Conservation (phyloP, 2,113 vertebrate species). For the Trogon surrucura region DNA sequence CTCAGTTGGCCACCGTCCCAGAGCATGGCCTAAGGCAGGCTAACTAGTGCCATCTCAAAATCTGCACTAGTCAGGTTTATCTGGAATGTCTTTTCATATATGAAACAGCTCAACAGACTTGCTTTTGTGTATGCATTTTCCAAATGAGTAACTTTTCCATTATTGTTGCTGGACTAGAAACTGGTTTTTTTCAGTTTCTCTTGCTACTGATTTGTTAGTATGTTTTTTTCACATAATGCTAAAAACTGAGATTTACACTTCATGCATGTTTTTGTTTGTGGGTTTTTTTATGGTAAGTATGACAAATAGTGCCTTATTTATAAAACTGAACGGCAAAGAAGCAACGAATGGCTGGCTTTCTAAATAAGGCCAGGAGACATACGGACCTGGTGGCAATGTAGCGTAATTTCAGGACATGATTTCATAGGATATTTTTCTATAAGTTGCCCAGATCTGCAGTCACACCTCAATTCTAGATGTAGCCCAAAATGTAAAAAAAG, state of each 20-base stretch:
- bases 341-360: background rate
- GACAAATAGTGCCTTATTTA: background rate
- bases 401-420: background rate
- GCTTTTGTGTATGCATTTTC: background rate
- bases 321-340: background rate
- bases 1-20: background rate
- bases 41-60: background rate
- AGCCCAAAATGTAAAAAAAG: background rate
- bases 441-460: background rate
- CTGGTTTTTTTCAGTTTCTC: background rate
- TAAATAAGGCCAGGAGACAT: background rate
- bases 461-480: background rate
- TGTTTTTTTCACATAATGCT: background rate
- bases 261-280: background rate
- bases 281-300: background rate
- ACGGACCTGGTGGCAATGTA: background rate
- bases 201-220: background rate
- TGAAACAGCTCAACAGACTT: background rate
- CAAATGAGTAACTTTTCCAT: background rate
- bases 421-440: background rate
- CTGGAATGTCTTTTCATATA: background rate
- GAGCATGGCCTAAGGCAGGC: background rate
- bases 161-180: background rate
- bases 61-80: background rate
- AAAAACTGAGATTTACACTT: background rate